phyloP scores from a whole-genome alignment of 2,888 invertebrate species.

The Spilosoma lubricipeda region DNA sequence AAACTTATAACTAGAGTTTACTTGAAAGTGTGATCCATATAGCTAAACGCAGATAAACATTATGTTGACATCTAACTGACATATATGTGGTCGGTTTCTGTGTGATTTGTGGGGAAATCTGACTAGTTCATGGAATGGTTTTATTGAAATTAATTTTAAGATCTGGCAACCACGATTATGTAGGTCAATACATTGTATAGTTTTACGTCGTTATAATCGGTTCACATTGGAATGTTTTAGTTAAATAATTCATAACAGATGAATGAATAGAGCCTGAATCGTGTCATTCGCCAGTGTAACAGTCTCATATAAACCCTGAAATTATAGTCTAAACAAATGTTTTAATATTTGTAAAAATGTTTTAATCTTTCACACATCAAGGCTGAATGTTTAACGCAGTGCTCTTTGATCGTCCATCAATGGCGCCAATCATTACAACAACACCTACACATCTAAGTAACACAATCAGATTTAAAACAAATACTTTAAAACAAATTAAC shows the following conservation, averaged over 20 bases:
- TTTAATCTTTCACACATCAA: conserved; percentile 59
- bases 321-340: conserved; percentile 53
- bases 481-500: conserved; percentile 71
- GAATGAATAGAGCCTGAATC: conserved; percentile 38
- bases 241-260: conserved; percentile 17
- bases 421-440: conserved; percentile 58
- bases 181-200: neutral
- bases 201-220: neutral
- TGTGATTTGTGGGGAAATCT: neutral
- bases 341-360: conserved; percentile 59
- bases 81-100: no score
- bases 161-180: neutral
- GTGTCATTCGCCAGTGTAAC: conserved; percentile 44
- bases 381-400: conserved; percentile 45
- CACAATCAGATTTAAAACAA: conserved; percentile 60
- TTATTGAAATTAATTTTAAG: neutral
- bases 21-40: neutral
- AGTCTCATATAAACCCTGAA: conserved; percentile 43
- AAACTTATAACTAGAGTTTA: neutral
- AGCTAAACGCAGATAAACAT: neutral
- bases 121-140: neutral
- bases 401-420: conserved; percentile 66
- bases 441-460: conserved; percentile 55
- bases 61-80: neutral
- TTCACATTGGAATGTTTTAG: conserved; percentile 4